Conservation (phyloP, 2,797 vertebrate genomes). For the Decapterus maruadsi region DNA sequence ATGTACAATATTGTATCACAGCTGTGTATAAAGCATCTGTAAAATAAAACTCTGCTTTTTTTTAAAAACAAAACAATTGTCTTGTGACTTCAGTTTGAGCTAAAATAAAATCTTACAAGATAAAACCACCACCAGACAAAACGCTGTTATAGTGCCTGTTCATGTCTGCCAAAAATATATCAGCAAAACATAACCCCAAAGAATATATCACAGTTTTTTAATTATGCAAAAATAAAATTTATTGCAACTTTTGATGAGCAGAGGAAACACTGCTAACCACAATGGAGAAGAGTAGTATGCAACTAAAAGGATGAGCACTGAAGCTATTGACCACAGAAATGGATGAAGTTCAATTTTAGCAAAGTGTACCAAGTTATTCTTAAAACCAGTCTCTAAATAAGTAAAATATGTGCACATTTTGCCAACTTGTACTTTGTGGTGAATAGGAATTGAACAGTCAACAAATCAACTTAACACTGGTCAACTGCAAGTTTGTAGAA, state of each 20-base stretch:
- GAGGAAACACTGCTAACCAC: conserved; percentile 81
- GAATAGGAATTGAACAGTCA: conserved; percentile 45
- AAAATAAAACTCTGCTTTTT: conserved; percentile 45
- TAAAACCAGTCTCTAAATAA: conserved; percentile 34
- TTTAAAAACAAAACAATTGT: not conserved
- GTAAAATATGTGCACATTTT: conserved; percentile 57
- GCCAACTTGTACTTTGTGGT: conserved; percentile 46
- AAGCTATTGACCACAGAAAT: conserved; percentile 67
- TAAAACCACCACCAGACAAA: too few species aligned
- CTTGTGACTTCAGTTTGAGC: not conserved
- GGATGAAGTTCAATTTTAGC: conserved; percentile 56
- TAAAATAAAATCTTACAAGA: too few species aligned
- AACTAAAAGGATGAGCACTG: conserved; percentile 65
- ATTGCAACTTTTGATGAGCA: conserved; percentile 92
- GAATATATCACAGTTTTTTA: conserved; percentile 33
- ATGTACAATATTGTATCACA: conserved; percentile 19
- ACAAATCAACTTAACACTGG: conserved; percentile 61
- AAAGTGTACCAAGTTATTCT: conserved; percentile 47
- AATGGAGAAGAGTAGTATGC: conserved; percentile 56
- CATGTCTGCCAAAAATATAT: too few species aligned
- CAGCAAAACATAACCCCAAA: too few species aligned
- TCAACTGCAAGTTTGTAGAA: conserved; percentile 58
- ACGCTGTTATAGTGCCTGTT: too few species aligned
- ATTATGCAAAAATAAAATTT: conserved; percentile 98
- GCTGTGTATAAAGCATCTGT: conserved; percentile 39